Evolutionary conservation across 1,140 invertebrate genomes (phyloP), one percentile per base, ranked within the genome.

Genomic region (Heliconius melpomene): DNA sequence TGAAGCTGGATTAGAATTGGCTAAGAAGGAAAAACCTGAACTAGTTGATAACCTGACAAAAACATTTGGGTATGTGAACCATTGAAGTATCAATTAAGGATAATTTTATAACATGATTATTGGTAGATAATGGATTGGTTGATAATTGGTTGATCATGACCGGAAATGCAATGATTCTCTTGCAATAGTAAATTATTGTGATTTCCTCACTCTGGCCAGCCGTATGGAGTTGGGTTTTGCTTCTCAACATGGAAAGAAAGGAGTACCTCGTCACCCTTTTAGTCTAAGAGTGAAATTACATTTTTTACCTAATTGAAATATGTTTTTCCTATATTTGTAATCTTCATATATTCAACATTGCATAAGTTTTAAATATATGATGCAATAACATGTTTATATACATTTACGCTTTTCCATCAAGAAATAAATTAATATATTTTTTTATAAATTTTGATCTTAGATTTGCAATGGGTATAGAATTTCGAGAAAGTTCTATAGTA

Each of bases 381-480:
- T 66, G 60, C 26, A 66, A 66, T 29, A 29, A 66, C 2, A 29
- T 66, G 26, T 66, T 29, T 13, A 2, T 23, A 60, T 60, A 26
- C 5, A n/a, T 29, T 7, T 26, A 66, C 0, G 29, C n/a, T 3
- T 23, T 46, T 46, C 13, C 40, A 46, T 46, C 13, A 46, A 46
- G 40, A 46, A 46, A 16, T 5, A 46, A 13, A 54, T 1, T 18
- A 6, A 20, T 54, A 54, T 54, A 54, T 54, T 29, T 38, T 54
- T 70, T n/a, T 74, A 46, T 20, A 46, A 46, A 46, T 46, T 46
- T 46, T 46, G 3, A 70, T 90, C 91, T 77, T 78, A 95, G 94
- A 26, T 99, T 99, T 95, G 98, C 96, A 0, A 99, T 98, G 96
- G 99, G 99, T 11, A 98, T 99, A 87, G 99, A 99, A 94, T 99